These are phyloP conservation scores for Cichlasoma orientale DNA, from an alignment of 2,797 vertebrate species.

Conservation along the genomic window DNA sequence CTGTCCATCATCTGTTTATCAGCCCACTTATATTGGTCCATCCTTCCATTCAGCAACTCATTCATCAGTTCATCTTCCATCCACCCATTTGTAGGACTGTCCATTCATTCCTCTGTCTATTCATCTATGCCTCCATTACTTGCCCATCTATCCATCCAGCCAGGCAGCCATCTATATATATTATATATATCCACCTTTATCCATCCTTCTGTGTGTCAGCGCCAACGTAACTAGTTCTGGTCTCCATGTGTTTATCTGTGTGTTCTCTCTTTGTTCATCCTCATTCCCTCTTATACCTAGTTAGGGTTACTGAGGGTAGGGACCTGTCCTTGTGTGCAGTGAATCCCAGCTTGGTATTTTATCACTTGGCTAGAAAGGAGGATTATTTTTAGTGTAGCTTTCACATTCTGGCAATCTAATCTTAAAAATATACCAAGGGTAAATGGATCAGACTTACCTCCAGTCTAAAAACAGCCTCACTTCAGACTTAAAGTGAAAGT, in stretches of 20 bases:
- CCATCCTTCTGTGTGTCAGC: neutral
- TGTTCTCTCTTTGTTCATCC: neutral
- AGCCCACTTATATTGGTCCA: neutral
- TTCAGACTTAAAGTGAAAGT: neutral
- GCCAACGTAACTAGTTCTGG: neutral
- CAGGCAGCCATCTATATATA: neutral
- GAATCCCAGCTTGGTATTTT: conserved; percentile 1
- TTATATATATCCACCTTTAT: neutral
- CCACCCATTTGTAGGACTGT: neutral
- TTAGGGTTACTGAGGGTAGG: neutral
- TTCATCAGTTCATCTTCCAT: neutral
- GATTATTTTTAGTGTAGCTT: conserved; percentile 17
- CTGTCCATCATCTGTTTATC: neutral
- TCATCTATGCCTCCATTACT: neutral
- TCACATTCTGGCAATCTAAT: conserved; percentile 1
- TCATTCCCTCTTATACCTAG: neutral
- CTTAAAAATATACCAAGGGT: conserved; percentile 2
- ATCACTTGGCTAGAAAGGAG: conserved; percentile 4
- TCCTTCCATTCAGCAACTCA: neutral
- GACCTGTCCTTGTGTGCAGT: neutral
- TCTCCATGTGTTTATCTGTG: neutral
- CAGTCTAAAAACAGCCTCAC: neutral
- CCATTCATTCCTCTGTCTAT: neutral
- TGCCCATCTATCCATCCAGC: neutral
- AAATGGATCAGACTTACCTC: neutral